Percentiles rank a stretch among this genome's conserved stretches.
These are phyloP conservation scores for Ectropis grisescens DNA, from an alignment of 1,140 invertebrate species.

Conservation along the genomic window DNA sequence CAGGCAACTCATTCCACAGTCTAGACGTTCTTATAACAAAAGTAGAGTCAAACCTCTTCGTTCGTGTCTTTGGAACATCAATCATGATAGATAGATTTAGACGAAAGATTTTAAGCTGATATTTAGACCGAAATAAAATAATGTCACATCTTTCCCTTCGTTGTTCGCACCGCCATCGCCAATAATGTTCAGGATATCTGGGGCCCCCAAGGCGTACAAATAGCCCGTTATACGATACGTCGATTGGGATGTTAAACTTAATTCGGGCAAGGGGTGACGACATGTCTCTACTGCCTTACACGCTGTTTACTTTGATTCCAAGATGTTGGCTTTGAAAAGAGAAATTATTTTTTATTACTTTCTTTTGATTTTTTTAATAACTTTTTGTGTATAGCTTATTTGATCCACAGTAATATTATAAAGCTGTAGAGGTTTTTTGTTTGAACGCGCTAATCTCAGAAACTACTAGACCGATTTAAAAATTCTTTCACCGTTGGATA, in stretches of 20 bases:
- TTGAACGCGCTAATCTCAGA: not conserved
- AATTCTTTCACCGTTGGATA: too few species aligned
- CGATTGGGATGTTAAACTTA: slow-evolving; percentile 63
- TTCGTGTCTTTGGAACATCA: not conserved
- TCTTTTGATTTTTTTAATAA: slow-evolving; percentile 1
- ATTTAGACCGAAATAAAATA: too few species aligned
- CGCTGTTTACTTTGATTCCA: slow-evolving; percentile 43
- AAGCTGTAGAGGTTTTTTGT: too few species aligned
- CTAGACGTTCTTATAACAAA: too few species aligned
- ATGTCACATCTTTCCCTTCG: too few species aligned
- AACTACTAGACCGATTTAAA: slow-evolving; percentile 1
- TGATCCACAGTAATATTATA: too few species aligned
- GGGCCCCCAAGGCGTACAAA: slow-evolving; percentile 25
- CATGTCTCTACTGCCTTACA: slow-evolving; percentile 47
- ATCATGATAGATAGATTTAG: not conserved
- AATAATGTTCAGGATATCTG: slow-evolving; percentile 21
- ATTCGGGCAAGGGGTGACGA: slow-evolving; percentile 42
- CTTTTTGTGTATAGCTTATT: too few species aligned
- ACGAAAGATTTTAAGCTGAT: slow-evolving; percentile 1
- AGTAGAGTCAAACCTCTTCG: not conserved
- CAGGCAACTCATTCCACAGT: too few species aligned
- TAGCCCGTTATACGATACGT: slow-evolving; percentile 50
- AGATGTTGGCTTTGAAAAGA: slow-evolving; percentile 5
- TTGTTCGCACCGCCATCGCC: not conserved
- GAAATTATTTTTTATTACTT: not conserved